phyloP scores from a whole-genome alignment of 2,888 invertebrate species.

The Pecten maximus region DNA sequence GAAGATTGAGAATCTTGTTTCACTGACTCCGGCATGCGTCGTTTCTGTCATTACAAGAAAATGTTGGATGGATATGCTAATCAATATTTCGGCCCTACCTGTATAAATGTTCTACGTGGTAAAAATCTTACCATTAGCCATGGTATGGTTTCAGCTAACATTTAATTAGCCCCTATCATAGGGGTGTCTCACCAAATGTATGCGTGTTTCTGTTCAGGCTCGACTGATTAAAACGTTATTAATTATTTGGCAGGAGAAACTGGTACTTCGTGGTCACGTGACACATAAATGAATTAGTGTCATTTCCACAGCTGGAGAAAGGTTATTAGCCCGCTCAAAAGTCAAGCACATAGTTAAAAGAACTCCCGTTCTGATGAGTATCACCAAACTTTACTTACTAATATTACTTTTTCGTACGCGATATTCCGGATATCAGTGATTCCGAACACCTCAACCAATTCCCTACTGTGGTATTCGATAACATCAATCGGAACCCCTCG shows the following conservation, averaged over 20 bases:
- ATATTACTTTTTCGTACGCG: too few species aligned
- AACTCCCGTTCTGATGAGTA: too few species aligned
- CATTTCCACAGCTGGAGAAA: conserved; percentile 10
- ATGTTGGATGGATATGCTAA: background rate
- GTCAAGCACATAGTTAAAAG: background rate
- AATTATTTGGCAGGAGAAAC: conserved; percentile 23
- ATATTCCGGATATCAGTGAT: too few species aligned
- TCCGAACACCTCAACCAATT: too few species aligned
- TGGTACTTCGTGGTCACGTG: background rate
- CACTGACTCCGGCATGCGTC: background rate
- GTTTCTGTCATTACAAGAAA: background rate
- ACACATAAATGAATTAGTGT: conserved; percentile 1
- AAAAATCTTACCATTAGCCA: background rate
- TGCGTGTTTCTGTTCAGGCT: background rate
- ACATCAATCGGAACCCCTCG: too few species aligned
- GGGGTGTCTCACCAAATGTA: background rate
- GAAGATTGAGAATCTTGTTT: background rate
- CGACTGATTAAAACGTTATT: background rate
- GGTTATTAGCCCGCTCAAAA: background rate
- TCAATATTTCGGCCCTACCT: background rate
- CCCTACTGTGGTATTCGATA: too few species aligned
- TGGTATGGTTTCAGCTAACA: background rate
- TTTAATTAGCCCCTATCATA: background rate
- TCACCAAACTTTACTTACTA: too few species aligned
- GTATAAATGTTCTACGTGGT: background rate